Conservation (phyloP, 2,113 vertebrate species). For the Callionymus lyra region DNA sequence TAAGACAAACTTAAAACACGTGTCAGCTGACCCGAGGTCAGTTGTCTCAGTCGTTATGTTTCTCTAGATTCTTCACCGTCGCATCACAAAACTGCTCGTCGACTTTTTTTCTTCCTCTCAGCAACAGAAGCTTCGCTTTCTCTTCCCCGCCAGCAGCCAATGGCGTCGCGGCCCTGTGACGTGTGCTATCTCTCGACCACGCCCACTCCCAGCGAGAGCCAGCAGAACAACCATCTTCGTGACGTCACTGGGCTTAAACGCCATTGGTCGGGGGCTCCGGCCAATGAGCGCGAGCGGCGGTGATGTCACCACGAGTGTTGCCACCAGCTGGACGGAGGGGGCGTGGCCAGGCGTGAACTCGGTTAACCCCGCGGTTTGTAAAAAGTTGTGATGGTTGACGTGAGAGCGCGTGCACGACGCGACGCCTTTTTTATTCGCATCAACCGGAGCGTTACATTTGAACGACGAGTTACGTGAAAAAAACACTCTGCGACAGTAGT, state of each 20-base stretch:
- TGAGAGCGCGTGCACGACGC: neutral
- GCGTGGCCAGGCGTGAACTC: constrained; percentile 70
- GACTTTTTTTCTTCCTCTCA: constrained; percentile 71
- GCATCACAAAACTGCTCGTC: constrained; percentile 2
- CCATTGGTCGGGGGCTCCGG: constrained; percentile 52
- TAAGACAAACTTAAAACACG: too few species aligned
- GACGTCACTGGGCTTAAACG: constrained; percentile 58
- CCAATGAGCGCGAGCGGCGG: constrained; percentile 57
- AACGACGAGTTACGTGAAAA: neutral
- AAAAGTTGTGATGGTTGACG: constrained; percentile 21
- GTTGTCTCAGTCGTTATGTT: neutral
- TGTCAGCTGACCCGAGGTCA: too few species aligned
- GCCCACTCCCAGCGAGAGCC: constrained; percentile 47
- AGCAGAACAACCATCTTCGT: constrained; percentile 46
- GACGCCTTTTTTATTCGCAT: neutral
- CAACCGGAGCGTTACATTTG: constrained; percentile 4
- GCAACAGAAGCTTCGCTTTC: constrained; percentile 73
- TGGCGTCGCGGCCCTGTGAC: constrained; percentile 44
- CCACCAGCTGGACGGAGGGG: constrained; percentile 74
- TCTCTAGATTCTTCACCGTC: neutral
- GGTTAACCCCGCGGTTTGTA: constrained; percentile 60
- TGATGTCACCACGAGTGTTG: constrained; percentile 78
- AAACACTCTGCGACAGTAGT: constrained; percentile 12
- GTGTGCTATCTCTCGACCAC: constrained; percentile 38
- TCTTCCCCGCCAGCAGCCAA: constrained; percentile 56